A percentile compares a stretch with the other conserved stretches of the same genome.
These are phyloP conservation scores for Nasua narica DNA, from an alignment of 2,797 vertebrate genomes.

Conservation along the genomic window DNA sequence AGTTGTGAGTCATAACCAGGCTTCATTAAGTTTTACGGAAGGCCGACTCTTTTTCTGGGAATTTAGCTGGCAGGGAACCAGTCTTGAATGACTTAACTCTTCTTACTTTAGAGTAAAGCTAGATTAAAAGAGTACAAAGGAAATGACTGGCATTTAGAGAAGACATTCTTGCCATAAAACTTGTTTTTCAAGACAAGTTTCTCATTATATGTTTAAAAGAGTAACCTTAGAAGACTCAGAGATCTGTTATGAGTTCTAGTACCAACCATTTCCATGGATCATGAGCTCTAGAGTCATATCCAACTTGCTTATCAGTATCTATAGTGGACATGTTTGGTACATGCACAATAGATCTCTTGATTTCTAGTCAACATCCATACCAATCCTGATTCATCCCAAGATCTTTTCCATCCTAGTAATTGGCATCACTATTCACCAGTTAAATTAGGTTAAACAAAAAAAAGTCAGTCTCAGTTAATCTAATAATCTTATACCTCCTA, in stretches of 20 bases:
- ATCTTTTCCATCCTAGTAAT: background rate
- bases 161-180: background rate
- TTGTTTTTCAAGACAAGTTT: background rate
- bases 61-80: background rate
- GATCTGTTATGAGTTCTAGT: background rate
- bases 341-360: too few species aligned
- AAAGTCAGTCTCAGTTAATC: background rate
- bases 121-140: background rate
- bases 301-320: background rate
- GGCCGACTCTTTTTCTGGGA: background rate
- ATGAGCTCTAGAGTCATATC: background rate
- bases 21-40: background rate
- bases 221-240: background rate
- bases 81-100: background rate
- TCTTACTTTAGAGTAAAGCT: background rate
- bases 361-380: background rate
- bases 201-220: background rate
- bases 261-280: background rate
- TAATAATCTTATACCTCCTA: background rate
- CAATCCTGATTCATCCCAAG: background rate
- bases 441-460: background rate
- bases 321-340: background rate
- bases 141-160: background rate
- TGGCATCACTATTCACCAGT: background rate
- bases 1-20: background rate